Evolutionary conservation across 2,888 invertebrate species (phyloP).

Genomic region (Pollenia labialis): DNA sequence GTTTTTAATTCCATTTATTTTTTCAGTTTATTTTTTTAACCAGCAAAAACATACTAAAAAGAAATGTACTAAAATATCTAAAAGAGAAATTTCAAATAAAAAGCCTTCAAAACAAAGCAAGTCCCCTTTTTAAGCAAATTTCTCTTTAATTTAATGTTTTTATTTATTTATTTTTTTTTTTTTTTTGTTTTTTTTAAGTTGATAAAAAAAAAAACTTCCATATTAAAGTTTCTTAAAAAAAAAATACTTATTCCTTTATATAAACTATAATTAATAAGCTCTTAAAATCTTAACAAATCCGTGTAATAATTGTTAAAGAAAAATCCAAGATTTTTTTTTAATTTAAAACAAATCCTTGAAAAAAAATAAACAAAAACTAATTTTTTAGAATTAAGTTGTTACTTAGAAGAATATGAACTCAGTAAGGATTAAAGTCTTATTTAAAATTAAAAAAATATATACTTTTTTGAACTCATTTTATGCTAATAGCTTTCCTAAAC

Average conservation of each 20-base stretch:
- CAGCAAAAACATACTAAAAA: slow-evolving; percentile 5
- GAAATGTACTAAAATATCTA: slow-evolving; percentile 12
- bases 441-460: background rate
- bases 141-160: too few species aligned
- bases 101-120: background rate
- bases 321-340: too few species aligned
- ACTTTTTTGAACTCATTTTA: background rate
- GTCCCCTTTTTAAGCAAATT: background rate
- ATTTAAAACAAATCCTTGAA: background rate
- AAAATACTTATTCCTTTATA: too few species aligned
- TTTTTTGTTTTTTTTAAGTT: too few species aligned
- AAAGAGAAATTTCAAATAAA: background rate
- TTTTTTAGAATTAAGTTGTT: background rate
- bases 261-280: too few species aligned
- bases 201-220: background rate
- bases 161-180: too few species aligned
- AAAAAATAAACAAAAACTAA: background rate
- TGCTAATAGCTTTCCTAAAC: too few species aligned
- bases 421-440: background rate
- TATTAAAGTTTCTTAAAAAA: slow-evolving; percentile 52
- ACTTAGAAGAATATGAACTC: background rate
- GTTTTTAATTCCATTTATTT: slow-evolving; percentile 36
- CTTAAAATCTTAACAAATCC: too few species aligned
- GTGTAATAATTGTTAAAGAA: too few species aligned
- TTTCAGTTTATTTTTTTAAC: background rate